Base-by-base conservation (phyloP, 2,888 invertebrate species). In the Heteromurus nitidus region DNA sequence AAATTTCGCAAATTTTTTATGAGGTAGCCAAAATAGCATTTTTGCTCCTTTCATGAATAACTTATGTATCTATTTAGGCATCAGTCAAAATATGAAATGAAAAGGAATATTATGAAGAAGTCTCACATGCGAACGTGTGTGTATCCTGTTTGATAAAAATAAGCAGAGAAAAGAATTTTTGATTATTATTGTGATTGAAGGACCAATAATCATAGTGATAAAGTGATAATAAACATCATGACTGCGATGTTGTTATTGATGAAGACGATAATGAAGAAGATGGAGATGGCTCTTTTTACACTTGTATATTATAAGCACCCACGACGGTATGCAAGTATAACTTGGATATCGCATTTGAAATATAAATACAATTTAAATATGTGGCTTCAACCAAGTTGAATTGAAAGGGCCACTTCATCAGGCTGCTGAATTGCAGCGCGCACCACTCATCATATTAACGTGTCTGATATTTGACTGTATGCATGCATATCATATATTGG, bases 171-270 rank as follows among this genome's bases (percentile, higher is more conserved):
- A 28, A 3, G 60, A 60, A n/a, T 62, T 62, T 62, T 62, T 22
- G 9, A 62, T 31, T 64, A 64, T 64, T 42, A 30, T 62, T 62
- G 30, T 62, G 62, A 62, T 62, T 62, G 62, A 30, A 31, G 28
- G 18, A 62, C 62, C 18, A 62, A 62, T 62, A 55, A 55, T 55
- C 30, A 62, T 62, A 62, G 42, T 22, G 36, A 64, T 64, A 62
- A 36, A 62, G 26, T 62, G 62, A 62, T 62, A 62, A 36, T 20
- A 62, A 36, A 36, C 64, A 42, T 64, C 64, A 64, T 36, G 64
- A 64, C 64, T 64, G 18, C 28, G 18, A 18, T 60, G 60, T 36
- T 36, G 13, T 9, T 36, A 13, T 16, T 60, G 31, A 30, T 55
- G 26, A 26, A 18, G 30, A 18, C 31, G 31, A 60, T 5, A 22